Evolutionary conservation across 2,113 vertebrate species (phyloP).

Genomic region (Chaenocephalus aceratus): DNA sequence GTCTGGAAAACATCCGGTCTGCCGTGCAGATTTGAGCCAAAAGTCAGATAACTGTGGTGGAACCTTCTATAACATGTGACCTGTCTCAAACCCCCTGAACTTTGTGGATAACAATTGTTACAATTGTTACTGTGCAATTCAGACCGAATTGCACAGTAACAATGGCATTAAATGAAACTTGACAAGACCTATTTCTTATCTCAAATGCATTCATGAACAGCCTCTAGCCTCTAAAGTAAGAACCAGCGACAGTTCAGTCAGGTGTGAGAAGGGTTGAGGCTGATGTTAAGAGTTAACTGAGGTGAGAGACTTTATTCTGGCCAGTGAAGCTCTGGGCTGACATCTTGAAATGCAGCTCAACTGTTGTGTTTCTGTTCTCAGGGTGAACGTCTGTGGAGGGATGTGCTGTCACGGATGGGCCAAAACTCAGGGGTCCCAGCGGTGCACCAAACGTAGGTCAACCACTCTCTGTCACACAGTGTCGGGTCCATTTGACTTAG

Average conservation of each 20-base stretch:
- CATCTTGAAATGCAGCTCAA: background rate
- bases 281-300: constrained; percentile 6
- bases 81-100: constrained; percentile 19
- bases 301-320: background rate
- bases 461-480: background rate
- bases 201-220: background rate
- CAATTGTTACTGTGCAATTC: background rate
- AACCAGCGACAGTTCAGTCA: background rate
- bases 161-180: background rate
- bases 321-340: background rate
- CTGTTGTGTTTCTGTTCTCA: constrained; percentile 81
- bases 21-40: constrained; percentile 6
- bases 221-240: background rate
- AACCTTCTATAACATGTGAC: constrained; percentile 26
- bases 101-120: background rate
- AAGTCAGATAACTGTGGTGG: constrained; percentile 13
- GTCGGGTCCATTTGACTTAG: background rate
- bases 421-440: constrained; percentile 91
- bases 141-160: background rate
- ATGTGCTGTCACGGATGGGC: constrained; percentile 98
- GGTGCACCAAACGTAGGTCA: constrained; percentile 96
- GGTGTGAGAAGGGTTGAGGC: background rate
- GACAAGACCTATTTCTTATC: background rate
- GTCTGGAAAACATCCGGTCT: constrained; percentile 43
- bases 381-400: constrained; percentile 95